Conservation (phyloP, 2,797 vertebrate genomes). For the Chaenodraco wilsoni region DNA sequence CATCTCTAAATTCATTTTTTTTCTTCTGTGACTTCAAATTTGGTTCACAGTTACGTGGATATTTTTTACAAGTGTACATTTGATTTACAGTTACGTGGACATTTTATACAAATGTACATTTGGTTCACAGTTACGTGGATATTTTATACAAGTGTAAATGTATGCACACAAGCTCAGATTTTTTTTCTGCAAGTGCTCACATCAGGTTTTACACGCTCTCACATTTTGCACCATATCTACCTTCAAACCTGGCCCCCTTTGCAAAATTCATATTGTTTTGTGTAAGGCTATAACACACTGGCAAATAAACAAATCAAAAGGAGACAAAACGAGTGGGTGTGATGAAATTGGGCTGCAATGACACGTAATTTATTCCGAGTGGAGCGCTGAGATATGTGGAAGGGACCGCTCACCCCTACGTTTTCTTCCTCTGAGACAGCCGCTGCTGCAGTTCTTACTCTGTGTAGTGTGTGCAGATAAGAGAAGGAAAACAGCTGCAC, state of each 20-base stretch:
- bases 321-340: slow-evolving; percentile 59
- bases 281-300: slow-evolving; percentile 28
- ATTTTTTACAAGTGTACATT: no score
- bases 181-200: no score
- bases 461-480: slow-evolving; percentile 4
- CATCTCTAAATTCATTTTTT: no score
- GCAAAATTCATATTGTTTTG: slow-evolving; percentile 52
- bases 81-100: no score
- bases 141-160: no score
- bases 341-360: slow-evolving; percentile 76
- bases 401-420: slow-evolving; percentile 38
- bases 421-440: slow-evolving; percentile 59
- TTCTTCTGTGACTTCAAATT: no score
- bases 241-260: slow-evolving; percentile 5
- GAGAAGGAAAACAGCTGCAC: slow-evolving; percentile 10
- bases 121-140: no score
- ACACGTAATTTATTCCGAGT: slow-evolving; percentile 58
- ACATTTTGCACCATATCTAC: no score
- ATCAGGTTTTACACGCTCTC: no score
- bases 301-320: slow-evolving; percentile 70
- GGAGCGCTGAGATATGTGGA: slow-evolving; percentile 37
- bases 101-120: no score
- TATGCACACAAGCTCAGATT: no score
- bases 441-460: slow-evolving; percentile 35
- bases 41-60: no score